Conservation (phyloP, 2,797 vertebrate species). For the Potorous gilbertii region DNA sequence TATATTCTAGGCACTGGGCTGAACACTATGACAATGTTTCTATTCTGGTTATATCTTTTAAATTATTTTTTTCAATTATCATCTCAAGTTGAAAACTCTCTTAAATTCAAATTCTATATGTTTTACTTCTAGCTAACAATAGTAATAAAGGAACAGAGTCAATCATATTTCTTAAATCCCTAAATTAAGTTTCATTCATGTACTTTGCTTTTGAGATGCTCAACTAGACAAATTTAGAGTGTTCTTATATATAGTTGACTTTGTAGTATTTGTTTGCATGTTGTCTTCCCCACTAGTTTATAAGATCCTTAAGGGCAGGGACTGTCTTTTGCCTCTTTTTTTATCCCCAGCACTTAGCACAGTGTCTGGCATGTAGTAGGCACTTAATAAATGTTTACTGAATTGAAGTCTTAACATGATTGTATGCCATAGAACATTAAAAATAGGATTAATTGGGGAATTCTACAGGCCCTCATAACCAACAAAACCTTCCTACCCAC, state of each 20-base stretch:
- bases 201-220: neutral
- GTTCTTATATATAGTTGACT: neutral
- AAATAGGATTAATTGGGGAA: neutral
- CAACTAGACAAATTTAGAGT: neutral
- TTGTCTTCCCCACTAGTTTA: neutral
- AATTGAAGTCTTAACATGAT: neutral
- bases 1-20: neutral
- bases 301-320: neutral
- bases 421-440: neutral
- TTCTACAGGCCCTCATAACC: neutral
- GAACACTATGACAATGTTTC: neutral
- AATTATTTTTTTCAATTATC: neutral
- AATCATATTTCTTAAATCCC: neutral
- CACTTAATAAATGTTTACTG: neutral
- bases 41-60: neutral
- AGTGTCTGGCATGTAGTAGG: neutral
- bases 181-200: neutral
- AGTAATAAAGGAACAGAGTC: neutral
- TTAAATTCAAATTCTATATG: constrained; percentile 2
- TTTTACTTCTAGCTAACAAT: neutral
- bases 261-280: neutral
- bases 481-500: neutral
- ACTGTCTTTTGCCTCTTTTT: neutral
- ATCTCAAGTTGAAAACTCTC: neutral
- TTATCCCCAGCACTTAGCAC: neutral